Percentiles rank a stretch among this genome's conserved stretches.
Conservation (phyloP, 2,888 invertebrate species). For the Sialis lutaria region DNA sequence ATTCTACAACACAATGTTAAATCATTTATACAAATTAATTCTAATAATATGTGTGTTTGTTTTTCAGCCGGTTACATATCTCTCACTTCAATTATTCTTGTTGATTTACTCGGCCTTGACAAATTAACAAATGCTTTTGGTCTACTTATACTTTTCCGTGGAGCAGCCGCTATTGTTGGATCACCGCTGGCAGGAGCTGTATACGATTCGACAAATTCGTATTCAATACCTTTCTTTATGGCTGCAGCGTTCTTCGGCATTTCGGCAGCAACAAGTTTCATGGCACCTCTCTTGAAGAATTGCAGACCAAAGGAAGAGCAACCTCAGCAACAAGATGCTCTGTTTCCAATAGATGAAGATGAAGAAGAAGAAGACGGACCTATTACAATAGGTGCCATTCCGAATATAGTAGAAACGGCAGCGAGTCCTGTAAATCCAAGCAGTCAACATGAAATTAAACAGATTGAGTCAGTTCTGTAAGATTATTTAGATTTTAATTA, state of each 20-base stretch:
- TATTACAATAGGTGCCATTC: conserved; percentile 46
- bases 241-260: conserved; percentile 77
- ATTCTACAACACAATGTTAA: neutral
- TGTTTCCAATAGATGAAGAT: conserved; percentile 72
- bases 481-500: too few relatives aligned
- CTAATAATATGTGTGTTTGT: conserved; percentile 11
- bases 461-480: conserved; percentile 59
- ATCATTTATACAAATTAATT: conserved; percentile 5
- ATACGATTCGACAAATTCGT: conserved; percentile 72
- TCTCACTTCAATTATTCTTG: conserved; percentile 91
- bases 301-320: conserved; percentile 33
- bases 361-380: conserved; percentile 53
- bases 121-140: conserved; percentile 96
- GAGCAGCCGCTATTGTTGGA: conserved; percentile 80
- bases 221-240: conserved; percentile 81
- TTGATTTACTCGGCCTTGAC: conserved; percentile 88
- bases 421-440: conserved; percentile 43
- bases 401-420: conserved; percentile 62
- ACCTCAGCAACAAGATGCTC: conserved; percentile 46
- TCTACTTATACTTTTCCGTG: conserved; percentile 85
- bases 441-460: conserved; percentile 37
- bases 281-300: conserved; percentile 55
- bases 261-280: conserved; percentile 69
- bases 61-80: conserved; percentile 87
- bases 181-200: conserved; percentile 75